phyloP scores from a whole-genome alignment of 2,113 vertebrate species.

The Micronycteris hirsuta region DNA sequence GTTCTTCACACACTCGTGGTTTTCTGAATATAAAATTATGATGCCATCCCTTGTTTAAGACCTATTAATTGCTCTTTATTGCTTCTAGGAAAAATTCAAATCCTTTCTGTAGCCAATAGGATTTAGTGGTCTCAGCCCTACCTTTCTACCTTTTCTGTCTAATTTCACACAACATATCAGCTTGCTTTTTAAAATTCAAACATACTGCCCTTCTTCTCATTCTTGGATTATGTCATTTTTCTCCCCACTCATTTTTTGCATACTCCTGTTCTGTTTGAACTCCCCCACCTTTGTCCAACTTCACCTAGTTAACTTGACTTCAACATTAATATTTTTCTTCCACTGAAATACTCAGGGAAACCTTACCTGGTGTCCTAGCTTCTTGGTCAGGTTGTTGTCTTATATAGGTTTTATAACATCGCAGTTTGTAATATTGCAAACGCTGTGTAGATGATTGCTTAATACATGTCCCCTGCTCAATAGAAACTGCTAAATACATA shows the following conservation, averaged over 20 bases:
- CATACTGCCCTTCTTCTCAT: background rate
- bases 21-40: background rate
- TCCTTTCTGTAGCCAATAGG: background rate
- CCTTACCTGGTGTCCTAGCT: background rate
- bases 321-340: background rate
- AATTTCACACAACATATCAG: background rate
- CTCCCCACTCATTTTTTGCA: background rate
- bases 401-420: background rate
- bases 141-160: background rate
- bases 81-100: background rate
- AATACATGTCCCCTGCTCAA: background rate
- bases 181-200: background rate
- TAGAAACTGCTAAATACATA: background rate
- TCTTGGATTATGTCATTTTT: background rate
- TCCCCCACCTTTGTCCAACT: background rate
- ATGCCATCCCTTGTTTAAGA: background rate
- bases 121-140: background rate
- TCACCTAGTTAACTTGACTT: background rate
- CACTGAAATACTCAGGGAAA: background rate
- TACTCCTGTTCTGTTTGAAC: background rate
- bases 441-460: background rate
- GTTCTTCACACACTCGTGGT: background rate
- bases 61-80: background rate
- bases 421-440: background rate
- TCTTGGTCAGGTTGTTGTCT: background rate